Evolutionary conservation across 2,888 invertebrate species (phyloP).

Genomic region (Acheta domesticus): DNA sequence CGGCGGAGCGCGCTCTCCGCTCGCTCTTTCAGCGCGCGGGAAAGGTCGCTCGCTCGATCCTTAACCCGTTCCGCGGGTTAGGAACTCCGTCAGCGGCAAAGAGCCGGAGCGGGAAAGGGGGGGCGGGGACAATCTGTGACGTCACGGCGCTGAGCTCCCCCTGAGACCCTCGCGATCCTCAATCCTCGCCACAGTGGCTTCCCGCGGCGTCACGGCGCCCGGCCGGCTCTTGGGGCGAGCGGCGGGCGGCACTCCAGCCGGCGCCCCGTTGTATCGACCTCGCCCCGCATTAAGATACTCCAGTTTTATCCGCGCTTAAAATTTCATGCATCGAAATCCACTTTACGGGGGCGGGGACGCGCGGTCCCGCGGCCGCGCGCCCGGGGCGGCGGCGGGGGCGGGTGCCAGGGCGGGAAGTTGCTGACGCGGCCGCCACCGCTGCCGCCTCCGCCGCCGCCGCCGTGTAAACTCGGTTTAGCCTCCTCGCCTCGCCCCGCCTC

Average conservation of each 20-base stretch:
- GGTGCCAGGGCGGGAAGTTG: background rate
- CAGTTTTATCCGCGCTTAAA: slow-evolving; percentile 10
- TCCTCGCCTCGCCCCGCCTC: background rate
- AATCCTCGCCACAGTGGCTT: no score
- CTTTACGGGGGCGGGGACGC: background rate
- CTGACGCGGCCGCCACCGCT: background rate
- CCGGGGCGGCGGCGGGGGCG: background rate
- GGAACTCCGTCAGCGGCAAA: no score
- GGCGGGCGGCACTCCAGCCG: background rate
- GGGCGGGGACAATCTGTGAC: no score
- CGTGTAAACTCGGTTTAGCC: slow-evolving; percentile 18
- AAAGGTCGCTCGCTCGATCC: no score
- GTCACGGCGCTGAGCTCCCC: no score
- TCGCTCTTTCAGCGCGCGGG: no score
- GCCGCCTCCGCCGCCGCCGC: background rate
- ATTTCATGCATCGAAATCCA: slow-evolving; percentile 18
- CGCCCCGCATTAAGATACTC: slow-evolving; percentile 1
- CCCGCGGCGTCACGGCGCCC: no score
- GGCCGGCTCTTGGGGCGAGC: no score
- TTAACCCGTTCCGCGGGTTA: no score
- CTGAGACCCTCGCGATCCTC: no score
- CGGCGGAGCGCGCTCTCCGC: no score
- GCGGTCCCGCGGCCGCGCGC: background rate
- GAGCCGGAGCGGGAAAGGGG: no score
- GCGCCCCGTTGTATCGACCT: background rate